phyloP scores from a whole-genome alignment of 1,140 invertebrate species.

The Chironomus striatipennis region DNA sequence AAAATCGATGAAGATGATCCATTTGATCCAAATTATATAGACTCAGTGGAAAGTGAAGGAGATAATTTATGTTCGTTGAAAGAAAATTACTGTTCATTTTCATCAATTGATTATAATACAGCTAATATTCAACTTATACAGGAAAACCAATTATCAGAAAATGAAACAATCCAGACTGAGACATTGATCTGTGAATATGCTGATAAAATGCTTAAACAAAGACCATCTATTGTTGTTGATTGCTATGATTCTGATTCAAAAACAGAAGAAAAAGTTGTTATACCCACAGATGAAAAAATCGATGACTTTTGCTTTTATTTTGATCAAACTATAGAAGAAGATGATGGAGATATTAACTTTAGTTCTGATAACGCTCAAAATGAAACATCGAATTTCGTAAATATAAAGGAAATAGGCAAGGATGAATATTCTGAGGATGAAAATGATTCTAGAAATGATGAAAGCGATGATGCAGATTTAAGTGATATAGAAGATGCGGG shows the following conservation, averaged over 20 bases:
- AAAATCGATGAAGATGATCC: slow-evolving; percentile 2
- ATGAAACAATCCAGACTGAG: background rate
- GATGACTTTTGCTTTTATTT: slow-evolving; percentile 23
- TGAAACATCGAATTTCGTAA: too few species aligned
- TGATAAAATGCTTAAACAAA: slow-evolving; percentile 15
- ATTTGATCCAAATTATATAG: background rate
- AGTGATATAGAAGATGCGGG: background rate
- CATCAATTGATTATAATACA: background rate
- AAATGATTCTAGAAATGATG: background rate
- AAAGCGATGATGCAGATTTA: background rate
- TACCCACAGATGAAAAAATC: background rate
- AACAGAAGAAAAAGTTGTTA: background rate
- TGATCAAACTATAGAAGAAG: slow-evolving; percentile 26
- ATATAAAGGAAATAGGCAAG: background rate
- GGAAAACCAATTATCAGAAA: background rate
- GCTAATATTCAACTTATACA: background rate
- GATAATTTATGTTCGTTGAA: slow-evolving; percentile 19
- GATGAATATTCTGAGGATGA: background rate
- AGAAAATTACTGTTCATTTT: slow-evolving; percentile 20
- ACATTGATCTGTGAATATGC: background rate
- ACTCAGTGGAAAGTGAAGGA: background rate
- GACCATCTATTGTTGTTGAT: slow-evolving; percentile 22
- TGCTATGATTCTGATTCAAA: slow-evolving; percentile 19
- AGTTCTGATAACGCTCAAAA: too few species aligned
- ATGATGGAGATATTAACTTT: slow-evolving; percentile 22